Conservation (phyloP, 1,140 invertebrate genomes). For the Aporrectodea caliginosa region DNA sequence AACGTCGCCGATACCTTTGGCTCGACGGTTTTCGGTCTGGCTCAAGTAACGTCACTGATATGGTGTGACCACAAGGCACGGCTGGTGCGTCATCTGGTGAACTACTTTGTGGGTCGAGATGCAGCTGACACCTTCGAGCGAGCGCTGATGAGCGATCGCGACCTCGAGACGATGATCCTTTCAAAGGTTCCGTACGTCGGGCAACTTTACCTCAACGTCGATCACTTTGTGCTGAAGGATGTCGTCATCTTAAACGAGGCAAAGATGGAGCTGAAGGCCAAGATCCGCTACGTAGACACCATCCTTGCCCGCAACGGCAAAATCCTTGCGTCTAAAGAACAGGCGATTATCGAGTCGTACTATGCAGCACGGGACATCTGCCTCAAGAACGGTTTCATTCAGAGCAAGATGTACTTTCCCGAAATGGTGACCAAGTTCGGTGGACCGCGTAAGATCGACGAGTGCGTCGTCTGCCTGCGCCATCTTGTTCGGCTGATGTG, state of each 20-base stretch:
- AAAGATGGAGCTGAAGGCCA: constrained; percentile 7
- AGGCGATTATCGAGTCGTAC: constrained; percentile 22
- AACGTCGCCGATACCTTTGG: constrained; percentile 10
- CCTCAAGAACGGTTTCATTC: constrained; percentile 21
- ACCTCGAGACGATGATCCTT: constrained; percentile 26
- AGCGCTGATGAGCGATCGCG: constrained; percentile 16
- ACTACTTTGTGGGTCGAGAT: constrained; percentile 20
- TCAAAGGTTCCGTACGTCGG: constrained; percentile 25
- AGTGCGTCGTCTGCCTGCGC: constrained; percentile 24
- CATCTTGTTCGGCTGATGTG: constrained; percentile 28
- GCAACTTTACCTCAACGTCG: constrained; percentile 17
- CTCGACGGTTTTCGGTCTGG: constrained; percentile 12
- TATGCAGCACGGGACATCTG: constrained; percentile 25
- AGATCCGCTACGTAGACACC: constrained; percentile 30
- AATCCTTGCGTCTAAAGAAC: neutral
- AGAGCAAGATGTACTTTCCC: constrained; percentile 20
- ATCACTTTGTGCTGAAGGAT: constrained; percentile 30
- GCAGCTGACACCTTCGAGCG: constrained; percentile 9
- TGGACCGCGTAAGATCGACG: constrained; percentile 7
- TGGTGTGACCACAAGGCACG: constrained; percentile 28
- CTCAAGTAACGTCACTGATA: constrained; percentile 21
- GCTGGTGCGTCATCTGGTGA: constrained; percentile 18
- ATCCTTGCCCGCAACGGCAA: constrained; percentile 17
- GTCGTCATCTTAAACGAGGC: constrained; percentile 7
- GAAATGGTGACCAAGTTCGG: constrained; percentile 10